Evolutionary conservation across 1,140 invertebrate species (phyloP).

Genomic region (Aphelinus certus): DNA sequence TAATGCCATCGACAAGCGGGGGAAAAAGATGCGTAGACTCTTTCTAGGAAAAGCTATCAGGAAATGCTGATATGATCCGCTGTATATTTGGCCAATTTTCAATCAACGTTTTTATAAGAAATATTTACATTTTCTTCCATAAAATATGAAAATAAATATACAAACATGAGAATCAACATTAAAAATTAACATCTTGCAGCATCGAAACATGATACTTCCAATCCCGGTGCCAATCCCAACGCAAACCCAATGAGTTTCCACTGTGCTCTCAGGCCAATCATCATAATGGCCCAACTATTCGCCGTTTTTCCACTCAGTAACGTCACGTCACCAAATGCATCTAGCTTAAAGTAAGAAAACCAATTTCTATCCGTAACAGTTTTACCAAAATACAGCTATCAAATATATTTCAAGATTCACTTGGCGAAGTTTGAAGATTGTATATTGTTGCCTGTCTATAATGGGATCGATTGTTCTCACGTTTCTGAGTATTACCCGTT

Average conservation of each 20-base stretch:
- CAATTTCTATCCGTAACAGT: conserved; percentile 17
- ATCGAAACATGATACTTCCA: conserved; percentile 10
- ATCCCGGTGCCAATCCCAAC: conserved; percentile 19
- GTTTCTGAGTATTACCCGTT: conserved; percentile 51
- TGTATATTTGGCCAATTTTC: background rate
- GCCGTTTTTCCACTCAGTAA: conserved; percentile 64
- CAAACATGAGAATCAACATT: background rate
- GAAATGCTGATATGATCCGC: background rate
- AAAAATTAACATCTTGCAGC: conserved; percentile 1
- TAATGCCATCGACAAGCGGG: too few species aligned
- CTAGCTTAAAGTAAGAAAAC: conserved; percentile 55
- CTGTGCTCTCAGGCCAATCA: conserved; percentile 59
- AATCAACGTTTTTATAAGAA: background rate
- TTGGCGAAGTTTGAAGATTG: conserved; percentile 59
- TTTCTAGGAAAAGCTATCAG: too few species aligned
- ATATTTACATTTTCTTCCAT: background rate
- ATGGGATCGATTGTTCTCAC: conserved; percentile 49
- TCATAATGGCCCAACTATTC: conserved; percentile 64
- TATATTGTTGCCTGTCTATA: conserved; percentile 53
- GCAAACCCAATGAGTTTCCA: conserved; percentile 56
- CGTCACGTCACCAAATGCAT: conserved; percentile 55
- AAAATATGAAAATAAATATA: background rate
- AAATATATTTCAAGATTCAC: conserved; percentile 54
- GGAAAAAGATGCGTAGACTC: too few species aligned
- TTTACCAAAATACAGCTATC: background rate